Base-by-base conservation (phyloP, 1,140 invertebrate genomes). In the Caerostris darwini region DNA sequence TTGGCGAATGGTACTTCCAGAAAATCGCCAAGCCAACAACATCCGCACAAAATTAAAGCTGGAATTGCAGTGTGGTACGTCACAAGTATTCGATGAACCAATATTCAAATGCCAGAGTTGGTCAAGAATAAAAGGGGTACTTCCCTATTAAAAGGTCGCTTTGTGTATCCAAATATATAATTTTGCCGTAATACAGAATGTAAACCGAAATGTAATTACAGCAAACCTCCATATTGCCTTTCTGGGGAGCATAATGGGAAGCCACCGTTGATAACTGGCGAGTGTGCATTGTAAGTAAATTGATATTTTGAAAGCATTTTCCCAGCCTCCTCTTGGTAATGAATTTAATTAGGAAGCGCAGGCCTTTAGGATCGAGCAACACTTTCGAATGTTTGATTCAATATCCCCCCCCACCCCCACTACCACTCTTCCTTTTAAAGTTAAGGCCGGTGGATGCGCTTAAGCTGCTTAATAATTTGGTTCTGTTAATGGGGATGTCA, bases 271-370 rank as follows among this genome's bases (percentile, higher is more conserved):
- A 87, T 87, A 59, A 58, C 19, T 19, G n/a, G 3, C n/a, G 10
- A 34, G 56, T 58, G 14, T 34, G 57, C 57, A 87, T 61, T 61
- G 19, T 59, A 58, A 87, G 85, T 87, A 87, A 87, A 59, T 59
- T 59, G 85, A 87, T 87, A 87, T 87, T 87, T 87, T 87, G 85
- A 87, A 87, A 87, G 85, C 85, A 87, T 87, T 87, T 87, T 59
- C 57, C 56, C 19, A 61, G 57, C 69, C 34, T 77, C 69, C 85
- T 19, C 57, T 5, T 87, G 10, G 58, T 87, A 87, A 87, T 87
- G 85, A 87, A 87, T 87, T 87, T 87, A 87, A 87, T 87, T 87
- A 87, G 85, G 58, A 87, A 87, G 85, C 34, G 10, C n/a, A 14
- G 34, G 59, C 56, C 58, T 87, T 61, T 14, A 19, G 58, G 54